A percentile compares a stretch with the other conserved stretches of the same genome.
phyloP scores from a whole-genome alignment of 2,797 vertebrate genomes.

The Leuciscus waleckii region DNA sequence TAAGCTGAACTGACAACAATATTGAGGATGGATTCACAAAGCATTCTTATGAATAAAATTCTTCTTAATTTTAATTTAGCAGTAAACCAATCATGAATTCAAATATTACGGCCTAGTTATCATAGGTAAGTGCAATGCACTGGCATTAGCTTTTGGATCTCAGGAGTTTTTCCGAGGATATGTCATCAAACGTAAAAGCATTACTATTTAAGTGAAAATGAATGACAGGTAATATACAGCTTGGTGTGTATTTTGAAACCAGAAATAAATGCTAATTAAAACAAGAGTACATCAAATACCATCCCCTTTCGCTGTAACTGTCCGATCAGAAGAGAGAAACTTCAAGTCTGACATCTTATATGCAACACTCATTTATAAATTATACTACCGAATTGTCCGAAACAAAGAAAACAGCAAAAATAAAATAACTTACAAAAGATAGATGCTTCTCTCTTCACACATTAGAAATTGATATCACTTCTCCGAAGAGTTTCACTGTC shows the following conservation, averaged over 20 bases:
- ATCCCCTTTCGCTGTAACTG: not conserved
- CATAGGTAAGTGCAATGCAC: no score
- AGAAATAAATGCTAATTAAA: not conserved
- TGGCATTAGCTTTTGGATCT: no score
- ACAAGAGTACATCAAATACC: not conserved
- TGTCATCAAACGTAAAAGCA: no score
- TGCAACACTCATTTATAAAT: not conserved
- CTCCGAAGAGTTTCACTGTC: not conserved
- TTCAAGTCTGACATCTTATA: not conserved
- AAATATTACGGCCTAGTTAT: no score
- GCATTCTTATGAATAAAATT: not conserved
- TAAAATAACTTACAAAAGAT: not conserved
- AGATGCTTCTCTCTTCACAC: not conserved
- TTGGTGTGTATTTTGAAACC: no score
- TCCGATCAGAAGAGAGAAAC: not conserved
- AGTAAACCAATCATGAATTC: no score
- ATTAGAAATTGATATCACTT: not conserved
- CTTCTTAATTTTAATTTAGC: not conserved
- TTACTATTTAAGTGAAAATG: no score
- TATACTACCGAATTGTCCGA: not conserved
- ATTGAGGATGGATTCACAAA: not conserved
- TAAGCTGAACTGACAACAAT: not conserved
- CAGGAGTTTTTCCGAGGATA: no score
- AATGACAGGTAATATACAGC: no score
- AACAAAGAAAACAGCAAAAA: not conserved